phyloP scores from a whole-genome alignment of 2,888 invertebrate species.

The Oasisia sp. region DNA sequence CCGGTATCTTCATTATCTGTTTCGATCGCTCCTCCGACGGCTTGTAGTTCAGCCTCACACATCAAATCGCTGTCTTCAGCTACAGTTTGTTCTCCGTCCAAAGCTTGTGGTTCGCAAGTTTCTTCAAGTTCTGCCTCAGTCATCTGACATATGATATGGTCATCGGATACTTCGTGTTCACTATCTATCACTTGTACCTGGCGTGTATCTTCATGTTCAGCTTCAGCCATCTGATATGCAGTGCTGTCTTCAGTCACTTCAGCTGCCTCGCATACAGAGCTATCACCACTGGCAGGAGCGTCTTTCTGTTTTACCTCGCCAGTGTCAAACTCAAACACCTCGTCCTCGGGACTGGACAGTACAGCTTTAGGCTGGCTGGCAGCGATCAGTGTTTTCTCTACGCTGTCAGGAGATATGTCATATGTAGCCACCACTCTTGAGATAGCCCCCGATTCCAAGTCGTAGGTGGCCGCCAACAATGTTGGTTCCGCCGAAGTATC shows the following conservation, averaged over 20 bases:
- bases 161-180: neutral
- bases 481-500: slow-evolving; percentile 87
- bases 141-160: neutral
- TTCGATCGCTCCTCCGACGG: slow-evolving; percentile 43
- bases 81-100: slow-evolving; percentile 25
- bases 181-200: neutral
- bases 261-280: neutral
- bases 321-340: slow-evolving; percentile 60
- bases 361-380: slow-evolving; percentile 61
- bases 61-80: neutral
- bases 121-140: slow-evolving; percentile 49
- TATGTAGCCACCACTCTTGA: slow-evolving; percentile 63
- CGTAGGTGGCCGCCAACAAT: slow-evolving; percentile 87
- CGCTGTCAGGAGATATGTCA: slow-evolving; percentile 62
- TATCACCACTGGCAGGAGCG: neutral
- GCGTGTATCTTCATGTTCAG: neutral
- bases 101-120: slow-evolving; percentile 38
- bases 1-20: neutral
- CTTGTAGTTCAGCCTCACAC: slow-evolving; percentile 32
- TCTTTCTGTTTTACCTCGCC: neutral
- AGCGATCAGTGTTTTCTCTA: slow-evolving; percentile 70
- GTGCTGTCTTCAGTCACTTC: neutral
- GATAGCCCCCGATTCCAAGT: slow-evolving; percentile 71
- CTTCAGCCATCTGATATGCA: neutral
- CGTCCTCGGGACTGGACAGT: slow-evolving; percentile 66